These are phyloP conservation scores for Argopecten irradians DNA, from an alignment of 1,140 invertebrate species.

Conservation along the genomic window DNA sequence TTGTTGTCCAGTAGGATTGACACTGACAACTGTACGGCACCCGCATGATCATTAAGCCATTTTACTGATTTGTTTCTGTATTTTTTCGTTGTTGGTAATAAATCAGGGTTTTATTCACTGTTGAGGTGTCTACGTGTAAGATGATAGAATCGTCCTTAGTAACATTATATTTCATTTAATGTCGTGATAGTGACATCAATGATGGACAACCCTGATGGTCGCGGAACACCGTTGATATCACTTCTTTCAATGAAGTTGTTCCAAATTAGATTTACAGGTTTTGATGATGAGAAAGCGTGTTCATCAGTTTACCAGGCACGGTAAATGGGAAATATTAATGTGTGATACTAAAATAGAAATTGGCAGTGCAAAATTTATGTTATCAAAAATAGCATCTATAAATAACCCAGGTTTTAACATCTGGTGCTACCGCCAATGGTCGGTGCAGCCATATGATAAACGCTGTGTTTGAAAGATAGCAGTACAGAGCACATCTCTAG, in stretches of 20 bases:
- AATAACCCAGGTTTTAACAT: not conserved
- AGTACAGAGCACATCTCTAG: not conserved
- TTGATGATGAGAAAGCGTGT: not conserved
- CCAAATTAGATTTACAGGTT: not conserved
- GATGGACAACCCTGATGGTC: not conserved
- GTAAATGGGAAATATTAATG: not conserved
- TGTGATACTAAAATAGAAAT: not conserved
- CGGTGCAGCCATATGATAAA: not conserved
- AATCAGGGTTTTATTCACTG: too few species aligned
- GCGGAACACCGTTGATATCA: not conserved
- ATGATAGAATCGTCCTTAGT: too few species aligned
- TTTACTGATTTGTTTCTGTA: too few species aligned
- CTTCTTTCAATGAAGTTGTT: not conserved
- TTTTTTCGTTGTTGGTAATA: too few species aligned
- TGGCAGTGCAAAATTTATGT: not conserved
- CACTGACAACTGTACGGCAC: too few species aligned
- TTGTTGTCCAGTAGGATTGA: too few species aligned
- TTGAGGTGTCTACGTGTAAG: too few species aligned
- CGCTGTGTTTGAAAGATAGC: not conserved
- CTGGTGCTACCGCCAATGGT: not conserved
- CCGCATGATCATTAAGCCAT: too few species aligned
- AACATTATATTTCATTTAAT: too few species aligned
- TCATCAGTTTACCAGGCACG: not conserved
- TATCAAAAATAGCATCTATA: constrained; percentile 1
- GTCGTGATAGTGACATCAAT: not conserved